phyloP scores from a whole-genome alignment of 2,797 vertebrate species.

The Esox masquinongy region DNA sequence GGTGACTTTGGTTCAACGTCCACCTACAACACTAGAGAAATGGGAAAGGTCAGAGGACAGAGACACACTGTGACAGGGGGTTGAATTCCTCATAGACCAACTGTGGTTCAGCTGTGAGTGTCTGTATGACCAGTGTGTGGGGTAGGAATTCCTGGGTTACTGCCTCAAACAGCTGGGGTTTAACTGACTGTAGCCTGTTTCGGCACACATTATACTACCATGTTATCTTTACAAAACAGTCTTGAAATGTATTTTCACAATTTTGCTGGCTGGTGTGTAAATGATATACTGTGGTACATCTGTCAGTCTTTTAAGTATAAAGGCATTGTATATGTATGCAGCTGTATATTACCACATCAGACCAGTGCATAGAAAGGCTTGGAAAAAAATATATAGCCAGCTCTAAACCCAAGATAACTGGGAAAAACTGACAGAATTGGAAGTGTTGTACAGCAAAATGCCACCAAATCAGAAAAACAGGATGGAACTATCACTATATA shows the following conservation, averaged over 20 bases:
- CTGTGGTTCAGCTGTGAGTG: not conserved
- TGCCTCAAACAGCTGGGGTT: constrained; percentile 14
- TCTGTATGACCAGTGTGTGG: not conserved
- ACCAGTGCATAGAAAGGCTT: not conserved
- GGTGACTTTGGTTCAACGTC: not conserved
- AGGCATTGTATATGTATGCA: not conserved
- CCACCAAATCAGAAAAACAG: not conserved
- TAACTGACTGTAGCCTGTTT: not conserved
- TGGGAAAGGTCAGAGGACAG: not conserved
- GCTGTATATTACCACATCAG: not conserved
- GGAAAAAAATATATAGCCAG: not conserved
- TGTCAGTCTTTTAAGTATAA: no score
- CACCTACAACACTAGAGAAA: not conserved
- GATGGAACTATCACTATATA: not conserved
- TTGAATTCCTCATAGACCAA: not conserved
- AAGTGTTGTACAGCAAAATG: not conserved
- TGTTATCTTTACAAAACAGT: not conserved
- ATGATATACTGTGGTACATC: no score
- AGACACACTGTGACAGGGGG: not conserved
- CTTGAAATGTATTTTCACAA: not conserved
- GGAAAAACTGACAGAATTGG: not conserved
- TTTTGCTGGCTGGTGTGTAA: not conserved
- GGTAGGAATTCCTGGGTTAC: not conserved
- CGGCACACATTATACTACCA: not conserved
- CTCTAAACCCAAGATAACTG: not conserved